Conservation (phyloP, 2,113 vertebrate species). For the Etheostoma spectabile region DNA sequence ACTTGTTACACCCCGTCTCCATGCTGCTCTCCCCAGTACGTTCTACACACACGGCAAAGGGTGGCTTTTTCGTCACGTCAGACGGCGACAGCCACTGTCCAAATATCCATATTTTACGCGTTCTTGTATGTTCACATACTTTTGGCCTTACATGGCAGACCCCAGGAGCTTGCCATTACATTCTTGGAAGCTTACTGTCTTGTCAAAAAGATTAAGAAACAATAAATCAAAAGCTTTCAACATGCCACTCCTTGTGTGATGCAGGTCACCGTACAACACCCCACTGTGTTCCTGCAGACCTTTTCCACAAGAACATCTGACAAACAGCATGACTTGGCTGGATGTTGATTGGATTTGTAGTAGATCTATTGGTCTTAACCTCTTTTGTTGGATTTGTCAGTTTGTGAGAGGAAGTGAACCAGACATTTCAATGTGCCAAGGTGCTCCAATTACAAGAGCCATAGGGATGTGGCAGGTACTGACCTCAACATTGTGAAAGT, state of each 20-base stretch:
- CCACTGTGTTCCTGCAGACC: not conserved
- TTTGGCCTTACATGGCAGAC: not conserved
- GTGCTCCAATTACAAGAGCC: conserved; percentile 2
- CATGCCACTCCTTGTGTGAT: not conserved
- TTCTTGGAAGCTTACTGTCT: not conserved
- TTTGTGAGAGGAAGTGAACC: not conserved
- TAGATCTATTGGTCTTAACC: not conserved
- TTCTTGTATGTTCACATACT: not conserved
- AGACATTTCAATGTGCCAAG: not conserved
- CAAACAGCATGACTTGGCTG: not conserved
- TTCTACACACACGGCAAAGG: too few species aligned
- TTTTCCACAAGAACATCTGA: not conserved
- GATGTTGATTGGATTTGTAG: not conserved
- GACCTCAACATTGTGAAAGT: conserved; percentile 65
- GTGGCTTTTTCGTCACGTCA: too few species aligned
- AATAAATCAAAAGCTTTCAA: conserved; percentile 2
- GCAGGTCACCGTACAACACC: not conserved
- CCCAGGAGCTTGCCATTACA: not conserved
- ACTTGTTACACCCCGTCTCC: too few species aligned
- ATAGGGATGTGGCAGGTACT: conserved; percentile 20
- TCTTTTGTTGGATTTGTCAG: not conserved
- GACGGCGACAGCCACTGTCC: too few species aligned
- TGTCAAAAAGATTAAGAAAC: not conserved
- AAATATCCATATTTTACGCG: too few species aligned
- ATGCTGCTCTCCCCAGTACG: too few species aligned